Evolutionary conservation across 2,888 invertebrate genomes (phyloP).

Genomic region (Allygus modestus): DNA sequence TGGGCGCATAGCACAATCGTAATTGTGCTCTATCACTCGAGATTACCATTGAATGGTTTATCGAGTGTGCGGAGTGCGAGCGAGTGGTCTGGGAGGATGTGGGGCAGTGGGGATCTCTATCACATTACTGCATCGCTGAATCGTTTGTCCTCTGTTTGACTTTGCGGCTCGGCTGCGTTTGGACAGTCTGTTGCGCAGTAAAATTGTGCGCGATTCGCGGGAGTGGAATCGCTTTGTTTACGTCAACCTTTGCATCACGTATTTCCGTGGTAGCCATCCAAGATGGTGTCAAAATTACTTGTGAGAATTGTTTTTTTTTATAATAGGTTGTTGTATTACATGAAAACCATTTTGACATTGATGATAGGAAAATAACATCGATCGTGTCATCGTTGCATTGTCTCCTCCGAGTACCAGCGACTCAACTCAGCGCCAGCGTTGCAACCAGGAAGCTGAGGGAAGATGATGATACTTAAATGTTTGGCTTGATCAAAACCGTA

Average conservation of each 20-base stretch:
- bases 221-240: not conserved
- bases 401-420: too few relatives aligned
- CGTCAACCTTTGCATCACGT: not conserved
- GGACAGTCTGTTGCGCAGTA: not conserved
- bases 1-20: slow-evolving; percentile 28
- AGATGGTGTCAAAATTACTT: too few relatives aligned
- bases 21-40: not conserved
- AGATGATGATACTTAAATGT: too few relatives aligned
- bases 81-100: not conserved
- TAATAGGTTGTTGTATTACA: too few relatives aligned
- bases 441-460: too few relatives aligned
- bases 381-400: too few relatives aligned
- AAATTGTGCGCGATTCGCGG: not conserved
- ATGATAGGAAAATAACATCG: too few relatives aligned
- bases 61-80: not conserved
- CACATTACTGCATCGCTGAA: not conserved
- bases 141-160: slow-evolving; percentile 6
- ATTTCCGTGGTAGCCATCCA: too few relatives aligned
- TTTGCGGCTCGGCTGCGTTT: not conserved
- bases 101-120: slow-evolving; percentile 1
- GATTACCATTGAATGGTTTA: slow-evolving; percentile 18
- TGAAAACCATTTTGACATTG: too few relatives aligned
- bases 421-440: too few relatives aligned
- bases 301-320: too few relatives aligned
- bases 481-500: too few relatives aligned